Evolutionary conservation across 2,113 vertebrate species (phyloP).

Genomic region (Pelobates fuscus): DNA sequence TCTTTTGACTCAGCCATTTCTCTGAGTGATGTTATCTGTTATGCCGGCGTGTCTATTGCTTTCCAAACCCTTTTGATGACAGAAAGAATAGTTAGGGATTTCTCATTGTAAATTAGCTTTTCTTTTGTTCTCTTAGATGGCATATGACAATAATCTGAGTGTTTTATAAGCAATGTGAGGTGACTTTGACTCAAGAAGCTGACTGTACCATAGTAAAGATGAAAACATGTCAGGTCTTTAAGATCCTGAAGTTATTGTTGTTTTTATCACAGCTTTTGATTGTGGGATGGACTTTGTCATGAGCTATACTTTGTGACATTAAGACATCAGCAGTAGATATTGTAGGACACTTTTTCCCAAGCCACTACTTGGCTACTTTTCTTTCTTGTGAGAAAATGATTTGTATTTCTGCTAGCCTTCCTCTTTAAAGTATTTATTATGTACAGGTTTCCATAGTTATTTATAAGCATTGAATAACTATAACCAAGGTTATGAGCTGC

Average conservation of each 20-base stretch:
- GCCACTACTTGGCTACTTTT: too few relatives aligned
- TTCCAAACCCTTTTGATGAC: not conserved
- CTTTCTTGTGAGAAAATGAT: too few relatives aligned
- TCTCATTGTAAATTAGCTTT: constrained; percentile 24
- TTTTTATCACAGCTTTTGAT: too few relatives aligned
- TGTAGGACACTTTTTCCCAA: too few relatives aligned
- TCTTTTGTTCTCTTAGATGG: constrained; percentile 1
- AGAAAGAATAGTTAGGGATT: not conserved
- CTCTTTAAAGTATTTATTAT: too few relatives aligned
- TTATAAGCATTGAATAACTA: too few relatives aligned
- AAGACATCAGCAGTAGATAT: too few relatives aligned
- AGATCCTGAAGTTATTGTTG: not conserved
- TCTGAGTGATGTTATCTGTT: constrained; percentile 22
- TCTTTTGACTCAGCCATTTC: not conserved
- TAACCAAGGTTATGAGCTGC: too few relatives aligned
- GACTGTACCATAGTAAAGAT: not conserved
- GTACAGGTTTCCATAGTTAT: too few relatives aligned
- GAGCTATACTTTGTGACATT: too few relatives aligned
- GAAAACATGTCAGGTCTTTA: not conserved
- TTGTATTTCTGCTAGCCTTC: too few relatives aligned
- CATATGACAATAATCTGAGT: constrained; percentile 27
- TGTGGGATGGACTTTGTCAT: too few relatives aligned
- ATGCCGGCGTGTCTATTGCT: not conserved
- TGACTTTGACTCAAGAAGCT: constrained; percentile 13
- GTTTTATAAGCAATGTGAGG: constrained; percentile 29